Base-by-base conservation (phyloP, 2,797 vertebrate species). In the Neosilurus mollespiculum region DNA sequence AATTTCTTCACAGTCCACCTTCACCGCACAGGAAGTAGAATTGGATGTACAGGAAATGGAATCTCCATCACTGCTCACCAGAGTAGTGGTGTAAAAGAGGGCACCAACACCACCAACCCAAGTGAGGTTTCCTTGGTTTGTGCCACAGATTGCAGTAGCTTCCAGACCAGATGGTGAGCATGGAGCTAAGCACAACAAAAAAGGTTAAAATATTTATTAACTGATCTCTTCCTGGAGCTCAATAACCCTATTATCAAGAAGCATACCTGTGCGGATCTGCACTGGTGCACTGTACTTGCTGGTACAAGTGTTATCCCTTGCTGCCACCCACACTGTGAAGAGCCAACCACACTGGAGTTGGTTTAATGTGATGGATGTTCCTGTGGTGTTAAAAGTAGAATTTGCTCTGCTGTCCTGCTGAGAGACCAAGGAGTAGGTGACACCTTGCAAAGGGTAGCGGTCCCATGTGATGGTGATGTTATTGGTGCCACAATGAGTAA, bases 381-480 rank as follows among this genome's bases (percentile, higher is more conserved):
- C 81, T 0, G 3, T 5, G 0, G 90, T 92, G 69, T 66, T 66
- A 84, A 82, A 85, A 67, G 85, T 91, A 58, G 76, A 73, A 26
- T 2, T 84, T 22, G 69, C 53, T 0, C 87, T 87, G 1, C 67
- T 84, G 2, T 81, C 6, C 72, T 90, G 84, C 49, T 84, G 51
- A 20, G 89, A 85, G 12, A 70, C 81, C 67, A 95, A 24, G 34
- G 88, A 37, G 83, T 95, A 95, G 56, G 64, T 81, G 1, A 86
- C 92, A 0, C 87, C 89, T 0, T 30, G 81, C 54, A 71, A 56
- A 26, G 88, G 86, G 79, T 90, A 93, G 15, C 72, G 83, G 62
- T 91, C 82, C 94, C 94, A 95, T 83, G 85, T 92, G 0, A 94
- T 87, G 43, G 81, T 91, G 85, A 95, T 91, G 86, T 91, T 87